phyloP scores from a whole-genome alignment of 2,797 vertebrate genomes.

The Prionace glauca region DNA sequence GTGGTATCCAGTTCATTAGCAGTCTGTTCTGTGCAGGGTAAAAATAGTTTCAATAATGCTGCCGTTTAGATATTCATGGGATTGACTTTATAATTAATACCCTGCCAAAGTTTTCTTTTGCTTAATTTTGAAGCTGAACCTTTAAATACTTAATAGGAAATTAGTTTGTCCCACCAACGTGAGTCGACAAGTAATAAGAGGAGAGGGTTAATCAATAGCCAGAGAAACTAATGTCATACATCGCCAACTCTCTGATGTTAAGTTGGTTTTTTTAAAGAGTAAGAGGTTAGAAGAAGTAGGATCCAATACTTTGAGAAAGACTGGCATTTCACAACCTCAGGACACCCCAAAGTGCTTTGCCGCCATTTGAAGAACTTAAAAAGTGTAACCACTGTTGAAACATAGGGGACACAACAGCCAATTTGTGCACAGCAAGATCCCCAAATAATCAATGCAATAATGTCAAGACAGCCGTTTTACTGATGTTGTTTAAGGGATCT shows the following conservation, averaged over 20 bases:
- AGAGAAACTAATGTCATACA: background rate
- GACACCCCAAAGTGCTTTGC: background rate
- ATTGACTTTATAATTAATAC: background rate
- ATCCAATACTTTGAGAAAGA: background rate
- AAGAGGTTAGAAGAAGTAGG: background rate
- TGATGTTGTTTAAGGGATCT: background rate
- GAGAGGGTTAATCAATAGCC: too few species aligned
- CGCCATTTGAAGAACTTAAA: background rate
- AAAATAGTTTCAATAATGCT: constrained; percentile 24
- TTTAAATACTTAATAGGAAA: background rate
- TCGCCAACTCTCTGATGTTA: background rate
- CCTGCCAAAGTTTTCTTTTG: background rate
- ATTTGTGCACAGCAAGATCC: background rate
- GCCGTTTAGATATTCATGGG: constrained; percentile 8
- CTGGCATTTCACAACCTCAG: background rate
- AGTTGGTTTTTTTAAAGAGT: too few species aligned
- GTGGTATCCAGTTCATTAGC: background rate
- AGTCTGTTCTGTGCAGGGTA: background rate
- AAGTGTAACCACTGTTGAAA: background rate
- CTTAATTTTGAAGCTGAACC: background rate
- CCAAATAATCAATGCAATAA: background rate
- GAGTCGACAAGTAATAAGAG: background rate
- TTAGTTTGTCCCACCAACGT: background rate
- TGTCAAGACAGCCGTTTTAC: background rate
- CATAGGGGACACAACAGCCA: background rate